Base-by-base conservation (phyloP, 1,140 invertebrate species). In the Temnothorax curvispinosus region DNA sequence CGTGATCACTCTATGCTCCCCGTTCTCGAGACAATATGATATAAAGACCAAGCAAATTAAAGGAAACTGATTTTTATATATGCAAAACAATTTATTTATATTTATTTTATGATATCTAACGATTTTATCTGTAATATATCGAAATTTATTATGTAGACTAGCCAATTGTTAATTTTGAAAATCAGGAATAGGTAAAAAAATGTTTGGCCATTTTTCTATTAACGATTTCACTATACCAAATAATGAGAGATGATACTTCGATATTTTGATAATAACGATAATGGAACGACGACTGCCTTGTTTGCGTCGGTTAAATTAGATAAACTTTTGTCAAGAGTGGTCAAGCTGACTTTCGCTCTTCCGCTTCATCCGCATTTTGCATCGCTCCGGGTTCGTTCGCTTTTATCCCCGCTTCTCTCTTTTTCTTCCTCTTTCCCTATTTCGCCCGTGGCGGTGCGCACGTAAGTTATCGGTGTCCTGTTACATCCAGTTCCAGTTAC, bases 401-500 rank as follows among this genome's bases (percentile, higher is more conserved):
- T 85, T 85, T 77, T 85, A 85, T 77, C 41, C 6, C 32, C n/a
- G 67, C 27, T 50, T 50, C 41, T 81, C 50, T 65, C 72, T 85
- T 78, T 88, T 77, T 78, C 64, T 50, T 71, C 44, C 82, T 69
- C 82, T 54, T 72, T 65, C 74, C 67, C 81, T 71, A 77, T 60
- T 86, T 80, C 38, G 41, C 81, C 71, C 15, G 84, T 52, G 82
- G 86, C 47, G 41, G 65, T 69, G 72, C 58, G 86, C 86, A 87
- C 86, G 69, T 80, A 89, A 87, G 77, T 89, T 90, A 88, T 90
- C 69, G 89, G 89, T 90, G 89, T 90, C 89, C 67, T 85, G 81
- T 90, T 90, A 90, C 91, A 82, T 91, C 85, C 87, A 93, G 93
- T 92, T 94, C 90, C 93, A 93, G 92, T 93, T 93, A 93, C 93